Base-by-base conservation (phyloP, 2,113 vertebrate species). In the Tachycineta bicolor region DNA sequence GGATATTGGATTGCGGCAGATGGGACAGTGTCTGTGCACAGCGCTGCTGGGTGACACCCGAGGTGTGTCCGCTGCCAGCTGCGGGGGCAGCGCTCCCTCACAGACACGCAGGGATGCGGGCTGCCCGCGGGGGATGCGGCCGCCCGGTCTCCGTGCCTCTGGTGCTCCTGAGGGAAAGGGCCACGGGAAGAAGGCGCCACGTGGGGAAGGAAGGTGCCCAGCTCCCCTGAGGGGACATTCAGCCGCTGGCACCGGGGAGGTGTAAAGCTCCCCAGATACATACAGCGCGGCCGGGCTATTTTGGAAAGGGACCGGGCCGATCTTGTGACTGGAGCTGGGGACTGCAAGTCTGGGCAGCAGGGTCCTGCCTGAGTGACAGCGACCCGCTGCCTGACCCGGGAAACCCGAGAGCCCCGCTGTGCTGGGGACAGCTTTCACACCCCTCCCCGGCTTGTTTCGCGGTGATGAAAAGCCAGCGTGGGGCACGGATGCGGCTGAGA, bases 251-350 rank as follows among this genome's bases (percentile, higher is more conserved):
- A 71, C 9, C 3, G 64, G 47, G 2, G 44, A 87, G 76, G 96
- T 76, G 94, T 52, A 79, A 96, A 92, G 69, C 77, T 86, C 85
- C 85, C 87, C 71, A 56, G 56, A 81, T 90, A 89, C 41, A 71
- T 18, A 14, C 7, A 3, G 65, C 59, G 92, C 20, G 4, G 17
- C 60, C 7, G 85, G 85, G 86, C 83, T 97, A 96, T 97, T 97
- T 97, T 97, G 96, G 93, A 94, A 89, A 89, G 64, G 90, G 68
- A 86, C 46, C 0, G 85, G 47, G 71, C 19, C 1, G 37, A 5
- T 95, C 96, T 96, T 97, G 94, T 97, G 96, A 96, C 90, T 3
- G 2, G 90, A 90, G 92, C 64, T 90, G 94, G 90, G 94, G 93
- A 94, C 83, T 83, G 73, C 62, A 60, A 92, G 95, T 96, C 95